Conservation (phyloP, 2,797 vertebrate genomes). For the Kryptolebias ocellatus region DNA sequence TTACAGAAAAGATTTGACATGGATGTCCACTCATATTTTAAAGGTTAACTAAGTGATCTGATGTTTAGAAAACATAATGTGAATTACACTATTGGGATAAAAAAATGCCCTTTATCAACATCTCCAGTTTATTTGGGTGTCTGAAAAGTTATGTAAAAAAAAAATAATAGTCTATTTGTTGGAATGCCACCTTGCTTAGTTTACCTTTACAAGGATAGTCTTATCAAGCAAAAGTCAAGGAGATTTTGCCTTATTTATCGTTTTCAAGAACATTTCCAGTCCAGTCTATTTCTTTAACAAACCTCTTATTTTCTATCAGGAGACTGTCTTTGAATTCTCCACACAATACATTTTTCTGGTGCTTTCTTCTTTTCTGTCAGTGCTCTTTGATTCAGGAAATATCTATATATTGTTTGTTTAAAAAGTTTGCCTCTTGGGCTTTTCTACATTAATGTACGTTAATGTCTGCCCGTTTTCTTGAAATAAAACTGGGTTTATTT, state of each 20-base stretch:
- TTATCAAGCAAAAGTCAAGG: slow-evolving; percentile 2
- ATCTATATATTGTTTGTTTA: slow-evolving; percentile 4
- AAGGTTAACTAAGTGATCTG: slow-evolving; percentile 31
- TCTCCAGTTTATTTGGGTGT: slow-evolving; percentile 5
- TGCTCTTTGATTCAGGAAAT: slow-evolving; percentile 33
- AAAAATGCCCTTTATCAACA: slow-evolving; percentile 1
- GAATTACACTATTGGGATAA: not conserved
- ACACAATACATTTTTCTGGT: slow-evolving; percentile 33
- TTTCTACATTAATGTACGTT: slow-evolving; percentile 48
- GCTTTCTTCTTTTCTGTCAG: slow-evolving; percentile 11
- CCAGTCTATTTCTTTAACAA: slow-evolving; percentile 33
- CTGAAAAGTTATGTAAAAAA: not conserved
- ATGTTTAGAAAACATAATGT: slow-evolving; percentile 14
- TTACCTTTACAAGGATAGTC: slow-evolving; percentile 11
- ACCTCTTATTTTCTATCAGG: not conserved
- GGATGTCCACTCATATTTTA: slow-evolving; percentile 23
- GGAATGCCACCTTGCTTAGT: slow-evolving; percentile 15
- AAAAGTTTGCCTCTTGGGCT: slow-evolving; percentile 33
- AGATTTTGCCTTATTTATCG: slow-evolving; percentile 33
- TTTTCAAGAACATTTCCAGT: slow-evolving; percentile 26
- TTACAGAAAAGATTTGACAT: slow-evolving; percentile 3
- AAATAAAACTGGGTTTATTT: slow-evolving; percentile 69
- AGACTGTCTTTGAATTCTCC: not conserved
- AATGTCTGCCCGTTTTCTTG: slow-evolving; percentile 54
- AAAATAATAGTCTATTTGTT: not conserved